Evolutionary conservation across 2,888 invertebrate species (phyloP), one percentile per base, ranked within the genome.

Genomic region (Erebia epiphron): DNA sequence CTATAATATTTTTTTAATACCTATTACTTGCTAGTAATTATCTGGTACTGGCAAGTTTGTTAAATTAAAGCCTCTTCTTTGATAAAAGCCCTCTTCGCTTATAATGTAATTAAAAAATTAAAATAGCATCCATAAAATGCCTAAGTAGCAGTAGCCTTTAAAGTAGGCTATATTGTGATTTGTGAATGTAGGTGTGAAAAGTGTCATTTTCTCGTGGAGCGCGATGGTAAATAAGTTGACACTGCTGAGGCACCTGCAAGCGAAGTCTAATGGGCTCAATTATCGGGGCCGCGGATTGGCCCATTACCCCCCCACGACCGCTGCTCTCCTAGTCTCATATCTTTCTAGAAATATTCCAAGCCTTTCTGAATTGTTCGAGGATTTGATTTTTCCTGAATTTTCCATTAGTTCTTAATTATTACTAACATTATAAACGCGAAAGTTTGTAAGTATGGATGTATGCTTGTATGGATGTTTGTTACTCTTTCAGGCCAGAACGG

Each of bases 261-360:
- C 68, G 61, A 75, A 83, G 81, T 77, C 83, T 91, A 90, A 91
- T 91, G 87, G 87, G 81, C 76, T 83, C 88, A 90, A 91, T 92
- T 91, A 91, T 88, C 85, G 86, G 81, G 80, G 79, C 83, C 82
- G 83, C 81, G 79, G 80, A 86, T 85, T 77, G 84, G 80, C 82
- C 86, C 84, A 89, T 90, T 89, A 89, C 83, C 84, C 81, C 83
- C 81, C 67, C 81, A 81, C 66, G 75, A 77, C 76, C 72, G 58
- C 68, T 67, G 62, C 70, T 72, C 56, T 56, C 66, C 46, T 66
- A 56, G 65, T 18, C n/a, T 14, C 65, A 18, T 35, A 56, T 56
- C 57, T 66, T 26, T 41, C 54, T 11, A 52, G 26, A 21, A 54
- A 57, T 56, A 43, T 54, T 21, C 56, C 41, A 66, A 66, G 66